These are phyloP conservation scores for Saccopteryx leptura DNA, from an alignment of 2,113 vertebrate genomes.

Conservation along the genomic window DNA sequence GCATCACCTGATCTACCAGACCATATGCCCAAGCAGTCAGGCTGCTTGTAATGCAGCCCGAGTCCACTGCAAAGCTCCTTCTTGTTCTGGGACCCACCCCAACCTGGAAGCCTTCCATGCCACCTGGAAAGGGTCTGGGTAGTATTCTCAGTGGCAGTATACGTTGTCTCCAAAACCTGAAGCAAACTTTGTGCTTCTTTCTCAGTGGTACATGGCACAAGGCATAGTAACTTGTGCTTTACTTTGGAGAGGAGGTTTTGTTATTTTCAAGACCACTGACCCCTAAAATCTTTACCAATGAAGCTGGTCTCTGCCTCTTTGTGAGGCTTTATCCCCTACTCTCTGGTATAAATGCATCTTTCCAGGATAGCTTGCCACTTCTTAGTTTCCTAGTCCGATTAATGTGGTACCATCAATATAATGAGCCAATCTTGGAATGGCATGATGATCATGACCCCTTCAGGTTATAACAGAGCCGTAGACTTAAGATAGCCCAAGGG, in stretches of 20 bases:
- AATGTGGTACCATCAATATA: neutral
- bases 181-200: neutral
- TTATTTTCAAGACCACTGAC: neutral
- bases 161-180: neutral
- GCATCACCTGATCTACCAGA: neutral
- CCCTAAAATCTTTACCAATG: neutral
- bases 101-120: neutral
- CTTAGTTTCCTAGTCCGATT: neutral
- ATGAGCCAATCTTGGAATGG: neutral
- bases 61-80: neutral
- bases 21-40: neutral
- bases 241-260: neutral
- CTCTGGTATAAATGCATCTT: neutral
- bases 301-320: neutral
- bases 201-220: neutral
- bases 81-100: neutral
- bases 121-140: neutral
- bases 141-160: neutral
- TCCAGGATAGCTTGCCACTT: neutral
- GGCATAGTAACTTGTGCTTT: neutral
- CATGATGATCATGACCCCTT: neutral
- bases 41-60: neutral
- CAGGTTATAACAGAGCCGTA: neutral
- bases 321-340: neutral
- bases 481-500: neutral